Conservation (phyloP, 2,888 invertebrate species). For the Alcis repandata region DNA sequence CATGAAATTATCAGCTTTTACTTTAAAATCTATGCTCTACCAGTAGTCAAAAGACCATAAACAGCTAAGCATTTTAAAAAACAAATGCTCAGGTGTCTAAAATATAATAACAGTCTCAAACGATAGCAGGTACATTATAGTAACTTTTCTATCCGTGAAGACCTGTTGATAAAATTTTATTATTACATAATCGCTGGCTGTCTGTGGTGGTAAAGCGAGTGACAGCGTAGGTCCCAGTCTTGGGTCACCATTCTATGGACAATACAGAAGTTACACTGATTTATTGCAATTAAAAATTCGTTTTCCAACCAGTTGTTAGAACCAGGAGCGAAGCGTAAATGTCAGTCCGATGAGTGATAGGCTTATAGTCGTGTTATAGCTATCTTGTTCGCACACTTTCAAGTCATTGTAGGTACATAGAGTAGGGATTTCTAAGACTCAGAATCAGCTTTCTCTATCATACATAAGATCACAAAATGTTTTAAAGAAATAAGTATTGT, state of each 20-base stretch:
- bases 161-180: slow-evolving; percentile 48
- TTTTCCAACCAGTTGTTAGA: background rate
- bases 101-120: background rate
- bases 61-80: background rate
- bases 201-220: slow-evolving; percentile 66
- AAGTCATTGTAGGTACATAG: no score
- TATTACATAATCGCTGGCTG: slow-evolving; percentile 74
- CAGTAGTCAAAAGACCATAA: background rate
- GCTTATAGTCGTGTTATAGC: no score
- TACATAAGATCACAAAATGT: no score
- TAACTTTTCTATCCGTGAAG: slow-evolving; percentile 26
- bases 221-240: slow-evolving; percentile 69
- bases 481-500: no score
- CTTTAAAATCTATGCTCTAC: background rate
- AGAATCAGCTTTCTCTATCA: no score
- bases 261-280: slow-evolving; percentile 66
- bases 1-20: background rate
- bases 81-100: slow-evolving; percentile 2
- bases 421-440: no score
- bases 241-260: slow-evolving; percentile 74
- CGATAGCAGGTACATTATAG: slow-evolving; percentile 1
- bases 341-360: background rate
- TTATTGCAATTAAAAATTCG: slow-evolving; percentile 27
- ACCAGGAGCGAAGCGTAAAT: background rate
- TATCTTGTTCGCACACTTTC: no score